Evolutionary conservation across 2,797 vertebrate species (phyloP), one percentile per base, ranked within the genome.

Genomic region (Menidia menidia): DNA sequence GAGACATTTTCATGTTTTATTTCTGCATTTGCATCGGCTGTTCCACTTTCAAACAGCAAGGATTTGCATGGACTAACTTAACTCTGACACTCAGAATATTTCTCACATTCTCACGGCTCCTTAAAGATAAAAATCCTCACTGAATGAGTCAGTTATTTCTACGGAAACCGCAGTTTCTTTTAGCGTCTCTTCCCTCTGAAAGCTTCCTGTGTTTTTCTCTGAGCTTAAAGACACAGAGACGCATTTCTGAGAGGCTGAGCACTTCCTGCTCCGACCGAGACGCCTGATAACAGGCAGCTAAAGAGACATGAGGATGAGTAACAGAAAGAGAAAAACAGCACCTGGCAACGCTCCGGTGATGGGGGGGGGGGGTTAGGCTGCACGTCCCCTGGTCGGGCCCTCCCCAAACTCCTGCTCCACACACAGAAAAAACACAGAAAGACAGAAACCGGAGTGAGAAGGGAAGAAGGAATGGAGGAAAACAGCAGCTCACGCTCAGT

Each of bases 321-420:
- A n/a, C 59, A 74, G 71, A 30, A 81, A 72, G n/a, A n/a, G n/a
- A n/a, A n/a, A 61, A 81, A 84, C 64, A 54, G 25, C 62, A 92
- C 91, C 91, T 92, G 75, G 67, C 70, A 74, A 67, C 70, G 31
- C 32, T 32, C 25, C 73, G 72, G 61, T 72, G 85, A 71, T 71
- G 86, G 88, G 68, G 65, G n/a, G n/a, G n/a, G n/a, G n/a, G n/a
- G n/a, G n/a, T 73, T 78, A 56, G 76, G 79, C 61, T 85, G 63
- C 81, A 39, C 64, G 48, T 80, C 83, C 43, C 69, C 78, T 57
- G 61, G 63, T 79, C 75, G 73, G 83, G 78, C 78, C 78, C 81
- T 71, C 62, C 63, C 64, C 70, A 68, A 56, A 64, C 64, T 79
- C 73, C 79, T 85, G 75, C 45, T 39, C 10, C 35, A 39, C 31